Evolutionary conservation across 2,797 vertebrate genomes (phyloP).

Genomic region (Pogonophryne albipinna): DNA sequence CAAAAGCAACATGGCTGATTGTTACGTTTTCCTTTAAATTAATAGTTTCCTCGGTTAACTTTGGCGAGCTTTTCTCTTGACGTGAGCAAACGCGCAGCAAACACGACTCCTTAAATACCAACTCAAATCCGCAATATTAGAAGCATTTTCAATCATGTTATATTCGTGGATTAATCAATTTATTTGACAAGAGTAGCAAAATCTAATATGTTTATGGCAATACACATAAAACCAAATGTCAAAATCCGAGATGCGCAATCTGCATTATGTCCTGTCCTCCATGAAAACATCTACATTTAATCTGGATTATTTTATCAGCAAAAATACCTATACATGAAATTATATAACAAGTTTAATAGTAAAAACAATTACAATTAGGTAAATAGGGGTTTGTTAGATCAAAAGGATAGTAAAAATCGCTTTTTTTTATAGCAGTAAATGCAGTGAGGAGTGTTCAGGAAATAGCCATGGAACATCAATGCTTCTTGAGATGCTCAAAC

Average conservation of each 20-base stretch:
- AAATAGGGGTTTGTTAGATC: no score
- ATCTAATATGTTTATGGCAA: no score
- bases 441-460: no score
- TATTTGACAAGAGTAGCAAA: no score
- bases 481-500: no score
- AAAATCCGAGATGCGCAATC: no score
- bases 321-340: background rate
- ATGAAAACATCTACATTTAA: background rate
- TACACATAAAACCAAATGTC: background rate
- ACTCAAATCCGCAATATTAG: background rate
- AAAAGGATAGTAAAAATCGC: no score
- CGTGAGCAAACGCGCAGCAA: background rate
- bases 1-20: fast-evolving
- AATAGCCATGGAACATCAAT: no score
- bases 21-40: background rate
- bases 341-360: no score
- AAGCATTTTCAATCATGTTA: background rate
- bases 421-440: no score
- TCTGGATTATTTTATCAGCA: background rate
- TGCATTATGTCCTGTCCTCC: background rate
- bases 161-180: background rate
- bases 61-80: background rate
- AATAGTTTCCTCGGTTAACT: background rate
- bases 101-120: background rate
- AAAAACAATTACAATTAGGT: background rate